A percentile compares a stretch with the other conserved stretches of the same genome.
phyloP scores from a whole-genome alignment of 2,797 vertebrate genomes.

The Scyliorhinus canicula region DNA sequence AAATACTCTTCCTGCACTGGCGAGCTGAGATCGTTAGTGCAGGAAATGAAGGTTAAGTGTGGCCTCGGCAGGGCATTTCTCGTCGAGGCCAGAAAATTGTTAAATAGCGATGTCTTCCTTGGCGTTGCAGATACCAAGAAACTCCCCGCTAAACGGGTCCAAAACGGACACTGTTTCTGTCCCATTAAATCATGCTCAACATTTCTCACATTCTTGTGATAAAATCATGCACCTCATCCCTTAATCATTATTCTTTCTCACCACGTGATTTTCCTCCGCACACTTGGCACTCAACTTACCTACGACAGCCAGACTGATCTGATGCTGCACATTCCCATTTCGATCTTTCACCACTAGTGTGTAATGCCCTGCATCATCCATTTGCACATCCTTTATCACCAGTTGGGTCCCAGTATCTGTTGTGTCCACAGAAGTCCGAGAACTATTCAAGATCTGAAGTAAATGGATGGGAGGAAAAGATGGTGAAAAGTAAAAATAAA shows the following conservation, averaged over 20 bases:
- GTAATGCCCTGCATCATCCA: constrained; percentile 60
- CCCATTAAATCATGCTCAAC: too few species aligned
- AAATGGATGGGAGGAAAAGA: not conserved
- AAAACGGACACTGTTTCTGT: too few species aligned
- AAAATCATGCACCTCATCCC: not conserved
- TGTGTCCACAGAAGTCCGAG: constrained; percentile 56
- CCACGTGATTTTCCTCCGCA: too few species aligned
- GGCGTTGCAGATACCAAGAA: too few species aligned
- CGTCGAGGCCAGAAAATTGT: too few species aligned
- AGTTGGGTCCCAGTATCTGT: constrained; percentile 57
- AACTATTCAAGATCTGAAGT: constrained; percentile 53
- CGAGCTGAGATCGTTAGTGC: too few species aligned
- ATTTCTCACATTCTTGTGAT: not conserved
- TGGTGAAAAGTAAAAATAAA: too few species aligned
- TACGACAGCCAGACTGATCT: constrained; percentile 59
- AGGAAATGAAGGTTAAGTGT: too few species aligned
- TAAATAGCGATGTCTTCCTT: too few species aligned
- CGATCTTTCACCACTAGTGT: constrained; percentile 60
- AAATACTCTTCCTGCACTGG: too few species aligned
- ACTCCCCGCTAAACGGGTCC: too few species aligned
- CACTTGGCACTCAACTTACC: constrained; percentile 50
- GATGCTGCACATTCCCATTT: constrained; percentile 58
- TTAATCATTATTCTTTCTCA: not conserved
- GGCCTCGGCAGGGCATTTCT: too few species aligned
- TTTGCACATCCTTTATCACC: constrained; percentile 53